These are phyloP conservation scores for Melanchra persicariae DNA, from an alignment of 2,888 invertebrate genomes.

Conservation along the genomic window DNA sequence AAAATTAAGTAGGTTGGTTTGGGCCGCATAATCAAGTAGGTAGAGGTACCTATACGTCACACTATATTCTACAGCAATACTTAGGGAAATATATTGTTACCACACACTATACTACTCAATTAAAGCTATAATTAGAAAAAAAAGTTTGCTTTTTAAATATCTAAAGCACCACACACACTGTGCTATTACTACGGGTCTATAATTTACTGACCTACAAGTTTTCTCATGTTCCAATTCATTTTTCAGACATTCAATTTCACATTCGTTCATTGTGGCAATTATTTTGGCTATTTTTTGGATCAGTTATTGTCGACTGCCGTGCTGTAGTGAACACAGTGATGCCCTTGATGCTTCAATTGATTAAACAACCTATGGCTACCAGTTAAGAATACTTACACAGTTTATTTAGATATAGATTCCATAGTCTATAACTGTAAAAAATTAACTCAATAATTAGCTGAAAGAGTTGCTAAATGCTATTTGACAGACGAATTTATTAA, in stretches of 20 bases:
- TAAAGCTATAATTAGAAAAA: no score
- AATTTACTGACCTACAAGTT: constrained; percentile 81
- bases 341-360: constrained; percentile 66
- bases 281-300: constrained; percentile 33
- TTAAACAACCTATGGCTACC: constrained; percentile 67
- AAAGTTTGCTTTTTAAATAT: no score
- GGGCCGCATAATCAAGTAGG: constrained; percentile 30
- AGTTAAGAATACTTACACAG: constrained; percentile 36
- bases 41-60: not conserved
- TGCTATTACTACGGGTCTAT: not conserved
- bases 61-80: constrained; percentile 9
- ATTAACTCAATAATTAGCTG: no score
- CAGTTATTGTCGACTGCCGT: constrained; percentile 52
- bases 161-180: not conserved
- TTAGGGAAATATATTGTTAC: not conserved
- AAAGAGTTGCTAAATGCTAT: not conserved
- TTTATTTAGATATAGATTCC: constrained; percentile 26
- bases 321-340: constrained; percentile 45
- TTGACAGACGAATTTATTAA: not conserved
- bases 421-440: not conserved
- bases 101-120: no score
- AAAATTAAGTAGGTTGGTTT: constrained; percentile 28
- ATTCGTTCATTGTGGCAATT: constrained; percentile 80
- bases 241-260: constrained; percentile 86
- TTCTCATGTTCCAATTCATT: constrained; percentile 88